Base-by-base conservation (phyloP, 2,113 vertebrate species). In the Nothobranchius kuhntae region DNA sequence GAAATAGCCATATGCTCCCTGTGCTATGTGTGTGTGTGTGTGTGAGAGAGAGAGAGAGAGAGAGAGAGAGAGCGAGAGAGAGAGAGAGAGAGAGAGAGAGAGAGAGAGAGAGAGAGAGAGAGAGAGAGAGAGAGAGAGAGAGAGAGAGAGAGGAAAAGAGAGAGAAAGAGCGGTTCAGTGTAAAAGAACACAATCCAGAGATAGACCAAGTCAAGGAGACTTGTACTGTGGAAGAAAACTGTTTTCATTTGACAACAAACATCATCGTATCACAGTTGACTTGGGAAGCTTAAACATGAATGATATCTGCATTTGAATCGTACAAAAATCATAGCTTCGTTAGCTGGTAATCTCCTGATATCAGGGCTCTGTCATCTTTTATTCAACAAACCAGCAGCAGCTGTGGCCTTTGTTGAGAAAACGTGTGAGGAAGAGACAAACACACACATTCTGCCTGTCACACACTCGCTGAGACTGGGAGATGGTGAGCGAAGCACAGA, bases 1-100 rank as follows among this genome's bases (percentile, higher is more conserved):
- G 85, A 76, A 89, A 83, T 87, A 86, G 89, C 87, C 90, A 88
- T 89, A 86, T 86, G 86, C 85, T 82, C 78, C 68, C n/a, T 56
- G 77, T 79, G 69, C 75, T 82, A 15, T 46, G 42, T 57, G 60
- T 58, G 40, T 52, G 46, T 50, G 59, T 45, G 66, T 53, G 67
- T 40, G 60, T 13, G 21, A 21, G 21, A 21, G 21, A 21, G 21
- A 21, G 21, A 21, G 21, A 21, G 21, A 21, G 21, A 21, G 21
- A 21, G 21, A 21, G 21, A 21, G 21, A 21, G 21, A 21, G 21
- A 21, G 21, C 1, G 21, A 21, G 21, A 21, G 21, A 21, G 21
- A 21, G 21, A 21, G 21, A 21, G 21, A 21, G 21, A 21, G 21
- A 21, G 21, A 21, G 21, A 21, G 21, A 21, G 21, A 21, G 21